These are phyloP conservation scores for Brachionus plicatilis DNA, from an alignment of 1,140 invertebrate species.

Conservation along the genomic window DNA sequence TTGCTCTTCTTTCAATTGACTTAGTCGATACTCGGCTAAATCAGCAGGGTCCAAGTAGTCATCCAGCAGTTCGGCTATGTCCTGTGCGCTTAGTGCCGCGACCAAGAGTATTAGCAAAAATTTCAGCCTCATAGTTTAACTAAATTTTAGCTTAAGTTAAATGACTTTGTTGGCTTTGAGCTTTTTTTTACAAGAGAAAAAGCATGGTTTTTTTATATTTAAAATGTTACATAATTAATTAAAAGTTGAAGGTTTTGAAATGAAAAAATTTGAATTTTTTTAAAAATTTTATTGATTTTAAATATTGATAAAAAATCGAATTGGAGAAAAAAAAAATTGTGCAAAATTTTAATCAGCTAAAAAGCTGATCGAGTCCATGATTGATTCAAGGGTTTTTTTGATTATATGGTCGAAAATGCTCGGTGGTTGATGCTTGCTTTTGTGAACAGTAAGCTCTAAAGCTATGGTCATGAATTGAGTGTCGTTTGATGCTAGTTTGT, in stretches of 20 bases:
- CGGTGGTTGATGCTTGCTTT: background rate
- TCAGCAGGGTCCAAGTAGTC: constrained; percentile 14
- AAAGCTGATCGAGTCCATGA: background rate
- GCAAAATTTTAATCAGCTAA: background rate
- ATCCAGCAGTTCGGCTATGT: background rate
- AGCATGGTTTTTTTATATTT: constrained; percentile 24
- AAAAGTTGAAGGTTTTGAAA: background rate
- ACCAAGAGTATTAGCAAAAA: background rate
- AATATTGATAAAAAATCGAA: background rate
- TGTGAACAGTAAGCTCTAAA: background rate
- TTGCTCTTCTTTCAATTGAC: background rate
- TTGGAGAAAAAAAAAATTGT: background rate
- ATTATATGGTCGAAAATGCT: background rate
- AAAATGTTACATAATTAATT: background rate
- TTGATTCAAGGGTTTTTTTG: background rate
- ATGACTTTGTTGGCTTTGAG: background rate
- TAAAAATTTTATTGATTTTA: background rate
- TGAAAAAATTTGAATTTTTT: background rate
- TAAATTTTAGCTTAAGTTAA: background rate
- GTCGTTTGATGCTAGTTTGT: background rate
- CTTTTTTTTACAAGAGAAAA: constrained; percentile 10
- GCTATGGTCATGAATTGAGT: background rate
- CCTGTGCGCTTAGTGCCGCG: background rate
- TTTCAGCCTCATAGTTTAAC: background rate
- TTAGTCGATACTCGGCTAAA: background rate